Evolutionary conservation across 2,113 vertebrate genomes (phyloP).

Genomic region (Amblyornis subalaris): DNA sequence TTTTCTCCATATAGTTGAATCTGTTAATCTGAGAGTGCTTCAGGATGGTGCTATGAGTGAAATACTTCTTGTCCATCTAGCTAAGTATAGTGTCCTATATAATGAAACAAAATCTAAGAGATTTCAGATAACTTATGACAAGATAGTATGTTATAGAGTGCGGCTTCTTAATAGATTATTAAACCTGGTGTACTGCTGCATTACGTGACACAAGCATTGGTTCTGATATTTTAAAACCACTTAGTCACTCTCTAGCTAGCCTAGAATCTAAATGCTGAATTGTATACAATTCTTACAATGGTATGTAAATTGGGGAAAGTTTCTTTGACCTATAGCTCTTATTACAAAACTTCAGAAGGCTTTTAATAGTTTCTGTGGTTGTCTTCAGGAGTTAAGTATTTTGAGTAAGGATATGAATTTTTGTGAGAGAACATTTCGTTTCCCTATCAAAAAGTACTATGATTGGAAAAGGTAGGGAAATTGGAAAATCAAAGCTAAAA

Average conservation of each 20-base stretch:
- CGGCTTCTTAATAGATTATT: not conserved
- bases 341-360: not conserved
- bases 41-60: not conserved
- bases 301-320: not conserved
- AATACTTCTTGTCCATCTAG: not conserved
- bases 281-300: not conserved
- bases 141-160: not conserved
- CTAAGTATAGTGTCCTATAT: not conserved
- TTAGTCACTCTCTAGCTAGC: not conserved
- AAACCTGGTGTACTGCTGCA: not conserved
- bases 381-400: not conserved
- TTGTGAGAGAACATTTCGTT: not conserved
- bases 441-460: not conserved
- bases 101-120: not conserved
- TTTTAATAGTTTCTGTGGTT: not conserved
- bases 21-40: not conserved
- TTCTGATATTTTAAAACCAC: not conserved
- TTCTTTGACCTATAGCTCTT: not conserved
- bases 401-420: not conserved
- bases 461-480: not conserved
- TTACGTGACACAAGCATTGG: not conserved
- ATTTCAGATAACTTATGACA: not conserved
- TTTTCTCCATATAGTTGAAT: not conserved
- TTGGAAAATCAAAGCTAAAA: not conserved
- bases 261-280: not conserved